Conservation (phyloP, 2,113 vertebrate genomes). For the Stegastes partitus region DNA sequence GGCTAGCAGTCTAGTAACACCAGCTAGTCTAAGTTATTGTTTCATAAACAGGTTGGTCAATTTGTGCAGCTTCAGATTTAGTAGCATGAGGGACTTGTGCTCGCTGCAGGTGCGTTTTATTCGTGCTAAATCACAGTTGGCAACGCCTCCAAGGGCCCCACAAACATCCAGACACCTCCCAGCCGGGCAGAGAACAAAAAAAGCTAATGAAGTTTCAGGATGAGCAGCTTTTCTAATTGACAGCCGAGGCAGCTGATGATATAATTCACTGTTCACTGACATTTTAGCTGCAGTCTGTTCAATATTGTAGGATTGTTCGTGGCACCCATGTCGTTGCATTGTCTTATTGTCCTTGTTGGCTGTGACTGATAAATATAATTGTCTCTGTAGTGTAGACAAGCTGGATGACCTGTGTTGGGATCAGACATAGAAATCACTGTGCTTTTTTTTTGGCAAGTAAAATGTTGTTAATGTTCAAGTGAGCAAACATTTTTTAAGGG, state of each 20-base stretch:
- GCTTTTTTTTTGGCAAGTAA: no score
- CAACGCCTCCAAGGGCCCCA: not conserved
- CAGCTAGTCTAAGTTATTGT: not conserved
- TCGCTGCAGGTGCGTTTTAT: not conserved
- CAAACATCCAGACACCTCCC: slow-evolving; percentile 12
- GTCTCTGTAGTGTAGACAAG: no score
- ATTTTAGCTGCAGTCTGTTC: no score
- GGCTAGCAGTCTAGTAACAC: not conserved
- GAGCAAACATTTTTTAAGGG: not conserved
- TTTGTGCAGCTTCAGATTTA: not conserved
- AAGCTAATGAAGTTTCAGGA: not conserved
- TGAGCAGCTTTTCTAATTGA: not conserved
- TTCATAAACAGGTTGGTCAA: no score
- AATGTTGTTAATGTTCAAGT: not conserved
- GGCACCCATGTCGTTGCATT: not conserved
- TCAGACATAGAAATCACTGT: no score
- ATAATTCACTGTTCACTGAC: no score
- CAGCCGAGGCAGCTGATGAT: no score
- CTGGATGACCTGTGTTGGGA: no score
- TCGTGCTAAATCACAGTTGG: no score
- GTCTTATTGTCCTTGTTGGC: not conserved
- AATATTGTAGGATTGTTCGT: not conserved
- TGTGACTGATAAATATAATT: not conserved
- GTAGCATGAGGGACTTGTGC: not conserved
- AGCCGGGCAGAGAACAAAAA: not conserved